These are phyloP conservation scores for Periophthalmodon schlosseri DNA, from an alignment of 2,113 vertebrate genomes.

Conservation along the genomic window DNA sequence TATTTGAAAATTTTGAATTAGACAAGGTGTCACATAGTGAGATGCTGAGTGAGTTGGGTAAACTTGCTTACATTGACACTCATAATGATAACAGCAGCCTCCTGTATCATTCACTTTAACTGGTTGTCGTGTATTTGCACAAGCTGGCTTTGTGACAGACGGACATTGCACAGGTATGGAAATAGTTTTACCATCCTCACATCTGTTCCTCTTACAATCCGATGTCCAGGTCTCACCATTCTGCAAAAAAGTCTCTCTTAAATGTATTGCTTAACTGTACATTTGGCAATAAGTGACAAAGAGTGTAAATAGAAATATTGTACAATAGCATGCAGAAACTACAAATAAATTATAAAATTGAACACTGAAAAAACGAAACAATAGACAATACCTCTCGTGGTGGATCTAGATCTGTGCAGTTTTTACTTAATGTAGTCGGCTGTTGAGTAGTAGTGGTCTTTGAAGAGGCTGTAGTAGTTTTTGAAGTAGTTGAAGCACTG, in stretches of 20 bases:
- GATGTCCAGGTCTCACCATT: slow-evolving; percentile 79
- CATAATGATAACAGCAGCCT: slow-evolving; percentile 83
- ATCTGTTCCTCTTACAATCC: slow-evolving; percentile 77
- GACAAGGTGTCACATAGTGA: background rate
- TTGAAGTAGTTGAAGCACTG: background rate
- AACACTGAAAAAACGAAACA: background rate
- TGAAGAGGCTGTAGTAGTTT: background rate
- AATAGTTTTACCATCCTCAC: slow-evolving; percentile 66
- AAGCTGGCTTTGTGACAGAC: slow-evolving; percentile 56
- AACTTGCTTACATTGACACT: slow-evolving; percentile 87
- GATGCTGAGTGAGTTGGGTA: background rate
- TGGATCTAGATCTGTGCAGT: slow-evolving; percentile 55
- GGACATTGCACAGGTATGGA: slow-evolving; percentile 59
- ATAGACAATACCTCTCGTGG: slow-evolving; percentile 65
- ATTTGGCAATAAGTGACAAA: too few relatives aligned
- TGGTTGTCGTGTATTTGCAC: slow-evolving; percentile 78
- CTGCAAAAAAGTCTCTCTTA: slow-evolving; percentile 59
- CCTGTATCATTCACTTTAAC: slow-evolving; percentile 71
- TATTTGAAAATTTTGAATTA: slow-evolving; percentile 18
- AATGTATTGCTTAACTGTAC: background rate
- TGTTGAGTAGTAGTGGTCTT: background rate
- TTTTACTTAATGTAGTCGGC: background rate
- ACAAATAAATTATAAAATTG: background rate
- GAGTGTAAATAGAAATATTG: background rate
- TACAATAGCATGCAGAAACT: background rate